Evolutionary conservation across 2,888 invertebrate species (phyloP).

Genomic region (Coecobrya sp.): DNA sequence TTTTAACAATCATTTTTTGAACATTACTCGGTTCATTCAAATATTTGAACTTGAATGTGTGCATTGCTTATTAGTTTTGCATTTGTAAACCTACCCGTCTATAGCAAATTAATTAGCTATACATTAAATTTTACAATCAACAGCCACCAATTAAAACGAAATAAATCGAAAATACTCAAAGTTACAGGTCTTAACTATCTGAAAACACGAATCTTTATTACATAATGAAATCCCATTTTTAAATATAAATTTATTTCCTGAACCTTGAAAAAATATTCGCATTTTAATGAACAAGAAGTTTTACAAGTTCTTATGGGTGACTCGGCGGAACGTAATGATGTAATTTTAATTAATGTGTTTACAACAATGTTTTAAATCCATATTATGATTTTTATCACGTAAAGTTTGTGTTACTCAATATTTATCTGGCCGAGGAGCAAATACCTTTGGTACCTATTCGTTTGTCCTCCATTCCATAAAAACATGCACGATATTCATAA

Average conservation of each 20-base stretch:
- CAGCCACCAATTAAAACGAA: not conserved
- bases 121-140: not conserved
- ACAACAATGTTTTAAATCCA: not conserved
- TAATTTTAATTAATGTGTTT: slow-evolving; percentile 14
- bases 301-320: not conserved
- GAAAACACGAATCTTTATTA: not conserved
- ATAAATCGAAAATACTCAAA: not conserved
- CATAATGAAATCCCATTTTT: not conserved
- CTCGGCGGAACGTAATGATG: not conserved
- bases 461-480: slow-evolving; percentile 2
- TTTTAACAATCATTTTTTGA: no score
- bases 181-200: not conserved
- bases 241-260: slow-evolving; percentile 11
- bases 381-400: not conserved
- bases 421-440: not conserved
- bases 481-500: not conserved
- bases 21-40: no score
- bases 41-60: no score
- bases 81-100: not conserved
- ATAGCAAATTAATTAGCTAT: not conserved
- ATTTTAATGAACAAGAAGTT: not conserved
- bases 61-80: no score
- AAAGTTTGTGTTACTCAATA: not conserved
- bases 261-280: slow-evolving; percentile 18
- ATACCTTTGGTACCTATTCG: not conserved